Percentiles rank a stretch among this genome's conserved stretches.
phyloP scores from a whole-genome alignment of 1,140 invertebrate genomes.

The Potamilus streckersoni region DNA sequence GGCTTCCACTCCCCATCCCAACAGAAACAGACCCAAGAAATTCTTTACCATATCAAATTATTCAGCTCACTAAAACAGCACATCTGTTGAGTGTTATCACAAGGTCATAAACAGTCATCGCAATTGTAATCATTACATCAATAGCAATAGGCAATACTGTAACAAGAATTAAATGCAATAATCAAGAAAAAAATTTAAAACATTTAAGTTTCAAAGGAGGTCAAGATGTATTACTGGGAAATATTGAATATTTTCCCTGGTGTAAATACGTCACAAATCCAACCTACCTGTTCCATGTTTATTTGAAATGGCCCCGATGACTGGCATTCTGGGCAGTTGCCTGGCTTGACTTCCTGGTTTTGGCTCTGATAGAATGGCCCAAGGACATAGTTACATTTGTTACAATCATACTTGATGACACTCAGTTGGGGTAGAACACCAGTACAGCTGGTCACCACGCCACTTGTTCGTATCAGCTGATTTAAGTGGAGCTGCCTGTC shows the following conservation, averaged over 20 bases:
- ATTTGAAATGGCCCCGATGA: slow-evolving; percentile 91
- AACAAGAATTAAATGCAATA: too few relatives aligned
- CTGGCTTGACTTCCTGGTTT: slow-evolving; percentile 92
- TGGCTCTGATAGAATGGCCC: slow-evolving; percentile 97
- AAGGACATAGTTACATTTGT: slow-evolving; percentile 92
- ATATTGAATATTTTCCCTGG: not conserved
- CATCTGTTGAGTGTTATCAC: too few relatives aligned
- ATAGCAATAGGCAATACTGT: too few relatives aligned
- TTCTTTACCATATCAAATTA: too few relatives aligned
- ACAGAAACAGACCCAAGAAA: too few relatives aligned
- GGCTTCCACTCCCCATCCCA: too few relatives aligned
- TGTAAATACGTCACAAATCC: not conserved
- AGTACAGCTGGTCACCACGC: slow-evolving; percentile 96
- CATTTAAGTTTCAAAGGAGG: too few relatives aligned
- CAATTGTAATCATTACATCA: too few relatives aligned
- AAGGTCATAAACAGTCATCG: too few relatives aligned
- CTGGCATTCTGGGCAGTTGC: slow-evolving; percentile 98
- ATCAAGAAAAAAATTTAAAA: too few relatives aligned
- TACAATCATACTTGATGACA: slow-evolving; percentile 97
- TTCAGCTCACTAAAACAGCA: too few relatives aligned
- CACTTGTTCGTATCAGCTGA: slow-evolving; percentile 88
- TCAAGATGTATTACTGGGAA: not conserved
- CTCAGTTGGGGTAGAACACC: slow-evolving; percentile 96
- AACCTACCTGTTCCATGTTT: slow-evolving; percentile 79
- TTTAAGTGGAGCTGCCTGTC: slow-evolving; percentile 94